A percentile compares a stretch with the other conserved stretches of the same genome.
Conservation (phyloP, 2,888 invertebrate genomes). For the Eueremaeus valkanovi region DNA sequence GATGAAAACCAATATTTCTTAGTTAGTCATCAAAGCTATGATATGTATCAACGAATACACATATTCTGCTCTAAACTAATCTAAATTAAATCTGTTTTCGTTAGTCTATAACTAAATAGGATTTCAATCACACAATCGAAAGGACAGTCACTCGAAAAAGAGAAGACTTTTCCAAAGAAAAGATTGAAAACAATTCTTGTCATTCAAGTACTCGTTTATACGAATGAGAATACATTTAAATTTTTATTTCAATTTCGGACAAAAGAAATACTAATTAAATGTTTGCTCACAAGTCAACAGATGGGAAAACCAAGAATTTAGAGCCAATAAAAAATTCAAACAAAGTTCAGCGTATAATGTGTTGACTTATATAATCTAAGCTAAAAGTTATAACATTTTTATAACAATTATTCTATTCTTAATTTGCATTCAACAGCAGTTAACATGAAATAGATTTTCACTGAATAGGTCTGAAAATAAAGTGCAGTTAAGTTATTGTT, state of each 20-base stretch:
- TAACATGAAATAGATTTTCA: not conserved
- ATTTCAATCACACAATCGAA: not conserved
- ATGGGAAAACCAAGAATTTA: slow-evolving; percentile 1
- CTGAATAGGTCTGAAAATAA: not conserved
- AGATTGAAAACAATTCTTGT: not conserved
- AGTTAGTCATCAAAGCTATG: slow-evolving; percentile 14
- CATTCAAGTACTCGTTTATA: no score
- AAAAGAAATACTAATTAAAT: not conserved
- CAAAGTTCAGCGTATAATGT: not conserved
- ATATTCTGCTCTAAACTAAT: not conserved
- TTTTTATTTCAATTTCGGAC: no score
- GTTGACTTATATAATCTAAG: not conserved
- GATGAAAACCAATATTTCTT: not conserved
- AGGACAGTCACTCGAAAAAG: not conserved
- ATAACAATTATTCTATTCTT: not conserved
- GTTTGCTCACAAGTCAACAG: not conserved
- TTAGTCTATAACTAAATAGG: not conserved
- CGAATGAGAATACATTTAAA: not conserved
- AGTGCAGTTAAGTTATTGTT: no score
- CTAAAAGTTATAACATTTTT: not conserved
- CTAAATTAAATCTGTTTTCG: not conserved
- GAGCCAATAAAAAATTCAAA: not conserved
- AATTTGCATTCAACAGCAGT: slow-evolving; percentile 6
- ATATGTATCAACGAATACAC: not conserved
- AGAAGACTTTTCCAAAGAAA: not conserved